Evolutionary conservation across 2,797 vertebrate genomes (phyloP).

Genomic region (Nyctalus aviator): DNA sequence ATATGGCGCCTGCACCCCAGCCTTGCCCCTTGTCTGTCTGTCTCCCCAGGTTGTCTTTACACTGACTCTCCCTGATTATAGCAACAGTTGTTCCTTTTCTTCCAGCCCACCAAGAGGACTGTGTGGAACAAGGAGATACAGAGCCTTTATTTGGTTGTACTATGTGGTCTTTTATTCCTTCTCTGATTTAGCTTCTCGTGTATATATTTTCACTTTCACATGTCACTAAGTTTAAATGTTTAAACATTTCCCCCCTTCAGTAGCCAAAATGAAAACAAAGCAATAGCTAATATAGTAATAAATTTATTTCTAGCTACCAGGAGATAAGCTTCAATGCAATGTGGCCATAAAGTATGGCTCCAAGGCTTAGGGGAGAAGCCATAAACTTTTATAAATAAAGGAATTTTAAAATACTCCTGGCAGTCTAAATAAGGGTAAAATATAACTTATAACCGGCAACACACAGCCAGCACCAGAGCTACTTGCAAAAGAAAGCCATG

Average conservation of each 20-base stretch:
- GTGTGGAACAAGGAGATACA: not conserved
- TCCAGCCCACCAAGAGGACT: not conserved
- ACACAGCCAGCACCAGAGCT: constrained; percentile 43
- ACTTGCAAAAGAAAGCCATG: constrained; percentile 34
- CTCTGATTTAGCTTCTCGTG: constrained; percentile 64
- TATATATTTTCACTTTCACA: constrained; percentile 75
- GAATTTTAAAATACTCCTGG: constrained; percentile 65
- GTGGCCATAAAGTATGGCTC: constrained; percentile 63
- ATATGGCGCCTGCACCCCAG: not conserved
- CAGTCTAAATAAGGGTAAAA: constrained; percentile 74
- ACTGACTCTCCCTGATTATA: not conserved
- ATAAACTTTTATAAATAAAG: constrained; percentile 73
- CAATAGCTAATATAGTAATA: constrained; percentile 72
- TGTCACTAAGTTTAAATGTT: constrained; percentile 77
- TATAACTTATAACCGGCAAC: constrained; percentile 39
- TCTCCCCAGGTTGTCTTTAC: not conserved
- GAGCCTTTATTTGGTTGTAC: not conserved
- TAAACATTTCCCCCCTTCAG: constrained; percentile 74
- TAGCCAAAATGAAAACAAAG: constrained; percentile 78
- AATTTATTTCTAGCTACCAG: constrained; percentile 76
- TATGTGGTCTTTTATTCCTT: constrained; percentile 24
- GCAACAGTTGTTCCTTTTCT: not conserved
- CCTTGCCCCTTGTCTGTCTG: not conserved
- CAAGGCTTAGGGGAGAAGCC: constrained; percentile 51
- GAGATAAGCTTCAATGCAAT: constrained; percentile 78